Base-by-base conservation (phyloP, 2,888 invertebrate species). In the Brachylomia viminalis region DNA sequence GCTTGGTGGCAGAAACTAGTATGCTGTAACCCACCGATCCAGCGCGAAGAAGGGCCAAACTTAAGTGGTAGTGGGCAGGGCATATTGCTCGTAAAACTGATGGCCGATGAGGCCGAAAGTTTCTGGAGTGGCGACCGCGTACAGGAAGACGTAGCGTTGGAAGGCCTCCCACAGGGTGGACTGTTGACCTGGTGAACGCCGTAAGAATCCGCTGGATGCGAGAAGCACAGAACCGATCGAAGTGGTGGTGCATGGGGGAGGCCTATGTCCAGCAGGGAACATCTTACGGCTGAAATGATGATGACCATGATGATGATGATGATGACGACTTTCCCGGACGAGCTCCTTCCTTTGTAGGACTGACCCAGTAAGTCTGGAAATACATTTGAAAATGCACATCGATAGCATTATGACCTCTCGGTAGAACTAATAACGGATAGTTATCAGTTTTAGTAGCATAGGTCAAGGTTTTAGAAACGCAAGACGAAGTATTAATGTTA, bases 381-480 rank as follows among this genome's bases (percentile, higher is more conserved):
- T 56, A 30, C 6, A 52, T 49, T 49, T 73, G 4, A n/a, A 42
- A 54, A 52, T 47, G 30, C 13, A 3, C 0, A 2, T n/a, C 15
- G 15, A 54, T 62, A 76, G 20, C 76, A n/a, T 30, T 30, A 2
- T 47, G 58, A 66, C 67, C 67, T 52, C 15, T 78, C 11, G 0
- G 42, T 52, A 20, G 6, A 27, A n/a, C 47, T 52, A 78, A 79
- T 70, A 79, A 45, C 47, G 8, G 10, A n/a, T 17, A 54, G 30
- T 47, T 69, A 69, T 69, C 70, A 1, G 52, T 52, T 20, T 30
- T 27, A 17, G 20, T 23, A 2, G 20, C 30, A 45, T 11, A 38
- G 79, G 71, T 77, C 77, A 77, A 77, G 77, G 77, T 30, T 52
- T 61, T 54, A 38, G 54, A 54, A 61, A 47, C 67, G 38, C 30